Conservation (phyloP, 2,888 invertebrate species). For the Tiphia femorata region DNA sequence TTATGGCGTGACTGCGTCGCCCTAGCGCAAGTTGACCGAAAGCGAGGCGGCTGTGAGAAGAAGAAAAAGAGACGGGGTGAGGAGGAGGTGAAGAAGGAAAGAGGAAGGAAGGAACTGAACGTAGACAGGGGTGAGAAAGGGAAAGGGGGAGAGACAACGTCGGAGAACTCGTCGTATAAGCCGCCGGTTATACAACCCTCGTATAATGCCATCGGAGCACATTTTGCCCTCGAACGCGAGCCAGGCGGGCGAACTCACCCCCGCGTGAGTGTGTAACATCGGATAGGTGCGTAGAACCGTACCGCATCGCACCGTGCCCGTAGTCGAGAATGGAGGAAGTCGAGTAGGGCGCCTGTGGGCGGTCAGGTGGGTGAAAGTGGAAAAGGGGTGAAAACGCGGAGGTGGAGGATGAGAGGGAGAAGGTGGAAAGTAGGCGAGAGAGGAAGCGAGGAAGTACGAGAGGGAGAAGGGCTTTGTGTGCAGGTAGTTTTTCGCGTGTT, state of each 20-base stretch:
- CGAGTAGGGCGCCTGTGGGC: not conserved
- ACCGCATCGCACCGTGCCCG: not conserved
- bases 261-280: not conserved
- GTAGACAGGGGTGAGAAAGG: not conserved
- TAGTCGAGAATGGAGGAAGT: constrained; percentile 5
- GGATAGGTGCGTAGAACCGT: not conserved
- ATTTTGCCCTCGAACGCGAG: constrained; percentile 36
- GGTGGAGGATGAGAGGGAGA: not conserved
- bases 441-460: constrained; percentile 9
- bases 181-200: constrained; percentile 13
- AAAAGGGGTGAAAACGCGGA: not conserved
- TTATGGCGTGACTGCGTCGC: constrained; percentile 48
- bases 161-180: not conserved
- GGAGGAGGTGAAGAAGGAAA: not conserved
- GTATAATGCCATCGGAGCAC: constrained; percentile 38
- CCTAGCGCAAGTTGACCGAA: constrained; percentile 12
- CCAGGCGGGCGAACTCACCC: not conserved
- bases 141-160: not conserved
- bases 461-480: constrained; percentile 4
- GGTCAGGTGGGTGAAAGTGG: constrained; percentile 7
- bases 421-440: constrained; percentile 2
- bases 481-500: constrained; percentile 47
- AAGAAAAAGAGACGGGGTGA: not conserved
- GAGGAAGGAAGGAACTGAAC: not conserved
- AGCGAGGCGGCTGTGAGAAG: not conserved